phyloP scores from a whole-genome alignment of 2,113 vertebrate genomes.

The Apus apus region DNA sequence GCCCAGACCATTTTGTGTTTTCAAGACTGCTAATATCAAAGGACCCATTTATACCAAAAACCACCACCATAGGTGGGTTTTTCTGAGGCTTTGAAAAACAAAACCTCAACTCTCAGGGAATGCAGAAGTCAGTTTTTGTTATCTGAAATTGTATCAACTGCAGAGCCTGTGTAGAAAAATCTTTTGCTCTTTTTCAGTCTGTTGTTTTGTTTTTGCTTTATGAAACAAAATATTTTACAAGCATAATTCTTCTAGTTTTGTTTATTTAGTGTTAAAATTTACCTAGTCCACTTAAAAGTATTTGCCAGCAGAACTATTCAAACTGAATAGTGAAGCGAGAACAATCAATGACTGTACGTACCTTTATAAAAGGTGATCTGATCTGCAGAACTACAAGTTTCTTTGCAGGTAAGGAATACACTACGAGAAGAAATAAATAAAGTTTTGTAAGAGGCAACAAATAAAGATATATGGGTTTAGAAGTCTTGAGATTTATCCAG shows the following conservation, averaged over 20 bases:
- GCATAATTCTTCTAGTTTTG: background rate
- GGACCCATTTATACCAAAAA: background rate
- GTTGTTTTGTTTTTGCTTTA: no score
- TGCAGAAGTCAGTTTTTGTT: background rate
- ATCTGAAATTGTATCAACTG: background rate
- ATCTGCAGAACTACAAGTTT: conserved; percentile 92
- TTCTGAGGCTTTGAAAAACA: background rate
- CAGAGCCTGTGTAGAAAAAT: background rate
- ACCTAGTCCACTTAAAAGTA: background rate
- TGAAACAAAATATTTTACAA: background rate
- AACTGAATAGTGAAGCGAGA: background rate
- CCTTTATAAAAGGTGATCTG: conserved; percentile 91
- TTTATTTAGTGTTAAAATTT: background rate
- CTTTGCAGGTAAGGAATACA: conserved; percentile 83
- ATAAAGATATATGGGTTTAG: background rate
- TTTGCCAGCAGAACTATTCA: background rate
- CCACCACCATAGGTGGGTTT: background rate
- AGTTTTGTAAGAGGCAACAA: background rate
- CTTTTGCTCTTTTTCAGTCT: background rate
- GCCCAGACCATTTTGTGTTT: background rate
- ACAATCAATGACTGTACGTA: conserved; percentile 56
- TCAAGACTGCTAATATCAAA: background rate
- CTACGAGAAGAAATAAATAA: conserved; percentile 71
- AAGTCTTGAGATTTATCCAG: background rate
- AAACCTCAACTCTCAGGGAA: background rate